phyloP scores from a whole-genome alignment of 2,888 invertebrate genomes.

The Encarsia formosa region DNA sequence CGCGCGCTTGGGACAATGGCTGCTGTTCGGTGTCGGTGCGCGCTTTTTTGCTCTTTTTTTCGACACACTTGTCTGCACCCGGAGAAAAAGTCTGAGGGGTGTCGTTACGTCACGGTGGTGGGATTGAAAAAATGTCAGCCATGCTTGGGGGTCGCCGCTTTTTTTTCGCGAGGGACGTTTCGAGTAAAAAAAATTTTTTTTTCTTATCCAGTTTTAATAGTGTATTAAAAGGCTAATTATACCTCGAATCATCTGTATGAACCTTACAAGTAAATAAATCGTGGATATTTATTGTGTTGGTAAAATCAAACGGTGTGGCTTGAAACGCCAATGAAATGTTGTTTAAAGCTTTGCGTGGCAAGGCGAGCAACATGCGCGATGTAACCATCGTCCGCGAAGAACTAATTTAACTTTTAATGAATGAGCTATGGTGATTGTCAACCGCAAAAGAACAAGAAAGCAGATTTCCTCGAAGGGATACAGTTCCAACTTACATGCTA shows the following conservation, averaged over 20 bases:
- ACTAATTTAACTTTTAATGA: constrained; percentile 28
- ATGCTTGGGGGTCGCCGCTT: neutral
- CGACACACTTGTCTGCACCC: constrained; percentile 14
- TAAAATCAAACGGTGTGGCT: no score
- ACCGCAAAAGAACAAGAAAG: no score
- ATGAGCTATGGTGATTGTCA: constrained; percentile 23
- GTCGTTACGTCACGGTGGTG: neutral
- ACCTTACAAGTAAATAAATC: no score
- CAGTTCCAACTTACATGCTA: no score
- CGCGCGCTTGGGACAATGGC: constrained; percentile 9
- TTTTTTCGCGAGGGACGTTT: neutral
- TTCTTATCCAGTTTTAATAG: no score
- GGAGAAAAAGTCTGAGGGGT: neutral
- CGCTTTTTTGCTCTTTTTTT: constrained; percentile 18
- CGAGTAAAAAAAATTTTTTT: neutral
- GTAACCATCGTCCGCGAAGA: constrained; percentile 14
- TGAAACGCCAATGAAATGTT: no score
- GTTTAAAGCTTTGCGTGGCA: no score
- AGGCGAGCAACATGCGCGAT: no score
- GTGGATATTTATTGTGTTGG: no score
- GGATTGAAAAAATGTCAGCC: neutral
- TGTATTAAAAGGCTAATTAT: no score
- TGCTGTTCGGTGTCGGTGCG: neutral
- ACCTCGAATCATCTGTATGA: no score
- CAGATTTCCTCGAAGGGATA: no score